Evolutionary conservation across 2,888 invertebrate genomes (phyloP).

Genomic region (Pachycephus smyrnensis): DNA sequence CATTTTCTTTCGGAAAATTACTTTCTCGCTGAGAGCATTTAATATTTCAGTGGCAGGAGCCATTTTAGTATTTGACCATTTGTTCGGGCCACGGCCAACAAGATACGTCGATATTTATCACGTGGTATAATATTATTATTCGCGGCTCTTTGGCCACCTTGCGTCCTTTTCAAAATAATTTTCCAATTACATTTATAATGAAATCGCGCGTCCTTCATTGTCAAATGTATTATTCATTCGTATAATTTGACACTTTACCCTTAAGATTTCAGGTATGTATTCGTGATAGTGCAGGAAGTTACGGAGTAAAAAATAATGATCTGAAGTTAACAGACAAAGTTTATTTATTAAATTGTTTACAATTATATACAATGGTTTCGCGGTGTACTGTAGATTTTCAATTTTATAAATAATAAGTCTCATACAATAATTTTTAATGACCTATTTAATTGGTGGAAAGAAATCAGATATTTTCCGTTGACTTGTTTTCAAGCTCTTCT

Average conservation of each 20-base stretch:
- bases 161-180: not conserved
- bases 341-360: not conserved
- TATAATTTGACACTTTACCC: too few species aligned
- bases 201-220: not conserved
- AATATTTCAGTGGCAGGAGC: conserved; percentile 54
- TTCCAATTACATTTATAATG: not conserved
- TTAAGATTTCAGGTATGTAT: not conserved
- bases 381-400: not conserved
- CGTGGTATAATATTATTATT: conserved; percentile 37
- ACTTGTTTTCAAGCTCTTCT: conserved; percentile 15
- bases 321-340: not conserved
- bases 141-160: not conserved
- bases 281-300: not conserved
- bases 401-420: not conserved
- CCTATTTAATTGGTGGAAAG: conserved; percentile 30
- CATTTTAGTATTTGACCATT: conserved; percentile 50
- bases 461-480: conserved; percentile 44
- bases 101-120: conserved; percentile 57
- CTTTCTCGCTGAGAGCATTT: conserved; percentile 40
- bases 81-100: conserved; percentile 39
- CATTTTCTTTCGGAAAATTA: conserved; percentile 50
- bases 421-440: not conserved
- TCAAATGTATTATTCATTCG: not conserved
- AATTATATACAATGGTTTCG: conserved; percentile 1
- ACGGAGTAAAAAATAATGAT: not conserved